Percentiles rank a stretch among this genome's conserved stretches.
These are phyloP conservation scores for Drosophila melanosoma DNA, from an alignment of 2,888 invertebrate species.

Conservation along the genomic window DNA sequence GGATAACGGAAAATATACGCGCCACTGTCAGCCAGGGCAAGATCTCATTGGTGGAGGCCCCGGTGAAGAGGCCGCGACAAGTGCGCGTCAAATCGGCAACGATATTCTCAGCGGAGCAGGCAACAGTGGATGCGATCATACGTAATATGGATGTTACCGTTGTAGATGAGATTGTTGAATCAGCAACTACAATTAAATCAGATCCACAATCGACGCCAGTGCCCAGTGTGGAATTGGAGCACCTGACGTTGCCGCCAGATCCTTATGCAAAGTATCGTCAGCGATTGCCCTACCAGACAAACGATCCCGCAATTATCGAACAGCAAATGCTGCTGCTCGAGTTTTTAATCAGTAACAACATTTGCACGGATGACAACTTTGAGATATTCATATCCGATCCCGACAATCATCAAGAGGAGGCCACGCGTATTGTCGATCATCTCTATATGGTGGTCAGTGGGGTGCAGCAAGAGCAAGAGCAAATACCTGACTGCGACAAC, in stretches of 20 bases:
- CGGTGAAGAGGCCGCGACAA: conserved; percentile 40
- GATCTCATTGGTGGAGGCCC: conserved; percentile 70
- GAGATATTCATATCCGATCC: conserved; percentile 84
- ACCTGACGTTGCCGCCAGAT: conserved; percentile 33
- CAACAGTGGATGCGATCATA: conserved; percentile 82
- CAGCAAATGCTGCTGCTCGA: conserved; percentile 82
- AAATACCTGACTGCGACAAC: background rate
- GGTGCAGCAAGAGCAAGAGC: conserved; percentile 28
- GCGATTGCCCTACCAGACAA: conserved; percentile 82
- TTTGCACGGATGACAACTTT: conserved; percentile 84
- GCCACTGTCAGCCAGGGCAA: conserved; percentile 82
- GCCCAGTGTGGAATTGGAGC: conserved; percentile 1
- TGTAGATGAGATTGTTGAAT: conserved; percentile 65
- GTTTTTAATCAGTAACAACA: conserved; percentile 83
- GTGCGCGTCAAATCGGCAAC: conserved; percentile 64
- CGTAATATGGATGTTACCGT: conserved; percentile 79
- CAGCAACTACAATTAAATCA: conserved; percentile 19
- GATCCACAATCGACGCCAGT: background rate
- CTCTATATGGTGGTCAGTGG: conserved; percentile 75
- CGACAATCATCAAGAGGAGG: conserved; percentile 82
- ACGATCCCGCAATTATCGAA: conserved; percentile 79
- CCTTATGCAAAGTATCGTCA: conserved; percentile 71
- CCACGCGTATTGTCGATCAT: conserved; percentile 81
- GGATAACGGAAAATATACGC: conserved; percentile 81
- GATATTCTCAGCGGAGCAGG: conserved; percentile 83